A percentile compares a stretch with the other conserved stretches of the same genome.
Conservation (phyloP, 2,888 invertebrate genomes). For the Polymixis flavicincta region DNA sequence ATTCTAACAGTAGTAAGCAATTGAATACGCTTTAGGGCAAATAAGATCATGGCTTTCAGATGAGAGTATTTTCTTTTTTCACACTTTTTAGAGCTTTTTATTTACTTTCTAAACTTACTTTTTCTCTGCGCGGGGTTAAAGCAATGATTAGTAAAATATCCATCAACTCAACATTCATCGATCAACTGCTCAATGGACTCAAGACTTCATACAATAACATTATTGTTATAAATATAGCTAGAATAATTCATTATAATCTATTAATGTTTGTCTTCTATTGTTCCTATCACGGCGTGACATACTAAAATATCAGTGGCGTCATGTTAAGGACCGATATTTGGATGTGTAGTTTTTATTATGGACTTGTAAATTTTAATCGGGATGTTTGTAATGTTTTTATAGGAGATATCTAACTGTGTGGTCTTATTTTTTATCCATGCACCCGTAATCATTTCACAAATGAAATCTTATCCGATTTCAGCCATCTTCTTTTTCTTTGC, state of each 20-base stretch:
- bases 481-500: background rate
- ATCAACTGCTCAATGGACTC: conserved; percentile 3
- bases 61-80: no score
- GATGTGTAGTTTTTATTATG: background rate
- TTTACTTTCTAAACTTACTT: no score
- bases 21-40: no score
- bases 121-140: no score
- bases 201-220: conserved; percentile 34
- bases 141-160: background rate
- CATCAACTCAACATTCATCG: background rate
- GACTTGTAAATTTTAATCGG: conserved; percentile 25
- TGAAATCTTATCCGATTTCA: background rate
- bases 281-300: conserved; percentile 26
- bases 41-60: no score
- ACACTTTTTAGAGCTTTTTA: no score
- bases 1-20: no score
- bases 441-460: background rate
- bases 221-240: conserved; percentile 45
- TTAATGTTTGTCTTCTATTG: conserved; percentile 50
- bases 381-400: background rate
- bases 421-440: background rate
- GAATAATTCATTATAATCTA: conserved; percentile 45
- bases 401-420: background rate
- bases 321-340: conserved; percentile 27
- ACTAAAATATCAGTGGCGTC: conserved; percentile 29